A percentile compares a stretch with the other conserved stretches of the same genome.
Conservation (phyloP, 2,113 vertebrate genomes). For the Phyllopteryx taeniolatus region DNA sequence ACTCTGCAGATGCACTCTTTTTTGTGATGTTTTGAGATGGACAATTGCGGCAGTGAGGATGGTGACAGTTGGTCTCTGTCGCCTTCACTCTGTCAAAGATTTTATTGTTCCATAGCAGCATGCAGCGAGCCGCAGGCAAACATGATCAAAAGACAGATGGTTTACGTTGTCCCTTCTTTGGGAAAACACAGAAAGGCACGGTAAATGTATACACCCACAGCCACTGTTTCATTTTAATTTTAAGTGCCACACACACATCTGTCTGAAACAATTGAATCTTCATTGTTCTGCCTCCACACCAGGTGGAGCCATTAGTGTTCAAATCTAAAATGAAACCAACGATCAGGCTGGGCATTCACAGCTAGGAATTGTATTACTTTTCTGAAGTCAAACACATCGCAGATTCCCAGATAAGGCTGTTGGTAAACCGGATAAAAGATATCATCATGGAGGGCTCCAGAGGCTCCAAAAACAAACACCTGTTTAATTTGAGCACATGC, state of each 20-base stretch:
- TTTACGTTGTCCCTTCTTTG: slow-evolving; percentile 9
- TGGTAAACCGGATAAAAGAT: background rate
- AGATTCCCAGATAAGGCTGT: background rate
- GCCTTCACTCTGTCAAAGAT: slow-evolving; percentile 6
- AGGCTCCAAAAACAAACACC: background rate
- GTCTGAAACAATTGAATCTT: slow-evolving; percentile 2
- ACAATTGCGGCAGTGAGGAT: slow-evolving; percentile 6
- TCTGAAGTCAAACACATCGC: background rate
- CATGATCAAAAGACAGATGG: slow-evolving; percentile 22
- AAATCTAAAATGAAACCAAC: background rate
- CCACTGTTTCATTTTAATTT: slow-evolving; percentile 13
- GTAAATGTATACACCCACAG: background rate
- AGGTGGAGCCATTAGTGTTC: no score
- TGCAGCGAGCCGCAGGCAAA: background rate
- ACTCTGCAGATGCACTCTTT: background rate
- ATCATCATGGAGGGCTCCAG: no score
- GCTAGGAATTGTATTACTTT: background rate
- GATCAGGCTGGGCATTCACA: background rate
- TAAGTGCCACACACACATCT: background rate
- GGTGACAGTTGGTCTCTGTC: slow-evolving; percentile 1
- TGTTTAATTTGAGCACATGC: background rate
- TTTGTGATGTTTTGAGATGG: slow-evolving; percentile 5
- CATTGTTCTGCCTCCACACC: background rate
- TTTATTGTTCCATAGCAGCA: slow-evolving; percentile 13
- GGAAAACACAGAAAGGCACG: slow-evolving; percentile 3